phyloP scores from a whole-genome alignment of 2,797 vertebrate genomes.

The Rallus crepitans region DNA sequence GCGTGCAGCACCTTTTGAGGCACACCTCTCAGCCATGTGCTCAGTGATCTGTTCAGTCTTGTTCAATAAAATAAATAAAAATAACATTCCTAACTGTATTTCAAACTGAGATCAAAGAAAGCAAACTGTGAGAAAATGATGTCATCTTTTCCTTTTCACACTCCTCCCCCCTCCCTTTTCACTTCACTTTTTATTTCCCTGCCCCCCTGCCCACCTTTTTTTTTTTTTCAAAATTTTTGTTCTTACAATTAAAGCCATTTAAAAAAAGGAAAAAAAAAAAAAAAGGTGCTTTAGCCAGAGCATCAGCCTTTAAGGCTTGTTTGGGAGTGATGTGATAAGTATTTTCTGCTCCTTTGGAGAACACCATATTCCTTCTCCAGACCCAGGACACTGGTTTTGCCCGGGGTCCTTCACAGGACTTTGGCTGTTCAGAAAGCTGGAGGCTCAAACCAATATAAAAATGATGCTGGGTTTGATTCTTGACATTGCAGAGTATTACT shows the following conservation, averaged over 20 bases:
- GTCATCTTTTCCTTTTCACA: background rate
- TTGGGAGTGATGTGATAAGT: background rate
- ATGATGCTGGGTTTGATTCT: background rate
- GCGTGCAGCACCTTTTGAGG: background rate
- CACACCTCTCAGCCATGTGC: fast-evolving
- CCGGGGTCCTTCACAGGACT: background rate
- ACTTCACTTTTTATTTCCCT: background rate
- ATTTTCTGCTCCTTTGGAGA: background rate
- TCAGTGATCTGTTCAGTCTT: background rate
- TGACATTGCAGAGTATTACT: background rate
- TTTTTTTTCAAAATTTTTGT: too few species aligned
- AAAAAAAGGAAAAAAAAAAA: background rate
- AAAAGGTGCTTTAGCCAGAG: background rate
- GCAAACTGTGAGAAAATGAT: background rate
- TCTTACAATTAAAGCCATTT: too few species aligned
- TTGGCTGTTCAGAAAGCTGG: background rate
- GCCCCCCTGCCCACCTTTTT: fast-evolving
- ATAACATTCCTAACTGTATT: background rate
- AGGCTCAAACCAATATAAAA: background rate
- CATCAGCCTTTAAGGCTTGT: background rate
- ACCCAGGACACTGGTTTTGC: background rate
- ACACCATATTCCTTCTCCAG: fast-evolving
- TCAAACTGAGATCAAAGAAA: background rate
- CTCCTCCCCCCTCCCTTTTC: background rate
- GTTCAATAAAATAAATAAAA: background rate